Conservation (phyloP, 2,888 invertebrate species). For the Cantharis nigra region DNA sequence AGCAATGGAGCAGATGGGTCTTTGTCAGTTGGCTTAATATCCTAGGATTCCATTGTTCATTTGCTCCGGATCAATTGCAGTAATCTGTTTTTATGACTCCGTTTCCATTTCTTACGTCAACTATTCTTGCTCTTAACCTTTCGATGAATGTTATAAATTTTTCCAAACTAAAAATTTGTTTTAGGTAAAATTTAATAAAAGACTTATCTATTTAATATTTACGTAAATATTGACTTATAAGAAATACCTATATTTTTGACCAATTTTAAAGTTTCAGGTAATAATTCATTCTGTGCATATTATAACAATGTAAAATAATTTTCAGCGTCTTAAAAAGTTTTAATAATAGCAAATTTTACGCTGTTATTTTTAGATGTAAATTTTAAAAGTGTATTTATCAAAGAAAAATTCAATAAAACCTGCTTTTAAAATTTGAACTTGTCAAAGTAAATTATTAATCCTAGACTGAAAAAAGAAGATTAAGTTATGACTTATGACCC, state of each 20-base stretch:
- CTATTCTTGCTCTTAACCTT: constrained; percentile 11
- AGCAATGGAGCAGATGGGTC: constrained; percentile 33
- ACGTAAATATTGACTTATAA: neutral
- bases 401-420: too few species aligned
- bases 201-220: neutral
- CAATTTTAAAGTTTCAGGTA: neutral
- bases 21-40: constrained; percentile 37
- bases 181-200: neutral
- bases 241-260: neutral
- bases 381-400: too few species aligned
- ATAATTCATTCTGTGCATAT: neutral
- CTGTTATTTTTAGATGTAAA: too few species aligned
- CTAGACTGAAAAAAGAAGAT: too few species aligned
- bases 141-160: neutral
- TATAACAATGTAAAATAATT: neutral
- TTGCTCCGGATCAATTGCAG: constrained; percentile 31
- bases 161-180: neutral
- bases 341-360: neutral
- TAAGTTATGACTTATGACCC: too few species aligned
- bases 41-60: constrained; percentile 40
- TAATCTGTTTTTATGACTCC: constrained; percentile 21
- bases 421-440: too few species aligned
- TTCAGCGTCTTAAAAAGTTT: neutral
- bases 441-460: too few species aligned
- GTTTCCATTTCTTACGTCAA: constrained; percentile 19